Evolutionary conservation across 2,888 invertebrate genomes (phyloP).

Genomic region (Hecatera dysodea): DNA sequence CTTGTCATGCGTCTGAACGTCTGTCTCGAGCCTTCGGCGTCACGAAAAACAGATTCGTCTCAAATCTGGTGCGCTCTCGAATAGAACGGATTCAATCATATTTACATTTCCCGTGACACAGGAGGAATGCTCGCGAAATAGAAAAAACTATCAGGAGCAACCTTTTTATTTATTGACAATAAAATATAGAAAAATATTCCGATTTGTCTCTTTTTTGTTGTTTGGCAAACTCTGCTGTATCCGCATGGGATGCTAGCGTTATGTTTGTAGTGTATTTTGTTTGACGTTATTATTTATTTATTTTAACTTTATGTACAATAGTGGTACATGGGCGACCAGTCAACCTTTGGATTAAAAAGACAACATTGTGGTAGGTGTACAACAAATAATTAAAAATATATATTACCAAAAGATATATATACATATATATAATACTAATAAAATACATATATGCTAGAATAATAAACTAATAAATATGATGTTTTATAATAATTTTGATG

Average conservation of each 20-base stretch:
- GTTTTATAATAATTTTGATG: too few relatives aligned
- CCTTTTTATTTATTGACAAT: slow-evolving; percentile 55
- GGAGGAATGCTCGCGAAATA: slow-evolving; percentile 53
- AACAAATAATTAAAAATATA: too few relatives aligned
- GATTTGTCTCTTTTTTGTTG: slow-evolving; percentile 48
- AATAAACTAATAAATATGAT: too few relatives aligned
- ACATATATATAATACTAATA: too few relatives aligned
- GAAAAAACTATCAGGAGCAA: slow-evolving; percentile 53
- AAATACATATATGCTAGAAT: too few relatives aligned
- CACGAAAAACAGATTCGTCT: slow-evolving; percentile 53
- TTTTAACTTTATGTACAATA: too few relatives aligned
- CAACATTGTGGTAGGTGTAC: too few relatives aligned
- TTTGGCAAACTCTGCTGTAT: slow-evolving; percentile 26
- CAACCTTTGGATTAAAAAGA: too few relatives aligned
- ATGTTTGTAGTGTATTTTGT: neutral
- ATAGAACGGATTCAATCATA: slow-evolving; percentile 70
- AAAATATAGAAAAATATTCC: slow-evolving; percentile 49
- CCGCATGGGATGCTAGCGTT: slow-evolving; percentile 16
- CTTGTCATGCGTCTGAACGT: slow-evolving; percentile 24
- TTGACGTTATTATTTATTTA: neutral
- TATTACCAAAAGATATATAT: too few relatives aligned
- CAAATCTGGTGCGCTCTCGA: slow-evolving; percentile 60
- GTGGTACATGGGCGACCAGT: too few relatives aligned
- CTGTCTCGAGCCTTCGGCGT: slow-evolving; percentile 36
- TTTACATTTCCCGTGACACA: slow-evolving; percentile 67